phyloP scores from a whole-genome alignment of 2,888 invertebrate species.

The Neuroscelio doddi region DNA sequence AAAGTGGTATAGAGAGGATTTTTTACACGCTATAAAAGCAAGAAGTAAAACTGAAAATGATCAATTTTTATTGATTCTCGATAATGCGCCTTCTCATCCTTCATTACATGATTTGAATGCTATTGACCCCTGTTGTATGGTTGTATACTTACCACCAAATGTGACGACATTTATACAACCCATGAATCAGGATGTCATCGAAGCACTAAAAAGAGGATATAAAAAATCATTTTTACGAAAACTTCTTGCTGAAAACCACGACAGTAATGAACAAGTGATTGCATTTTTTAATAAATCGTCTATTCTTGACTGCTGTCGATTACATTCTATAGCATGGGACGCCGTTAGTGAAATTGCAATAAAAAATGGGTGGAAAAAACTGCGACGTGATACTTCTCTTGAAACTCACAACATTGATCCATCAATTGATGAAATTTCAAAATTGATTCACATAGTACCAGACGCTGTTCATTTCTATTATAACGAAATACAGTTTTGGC shows the following conservation, averaged over 20 bases:
- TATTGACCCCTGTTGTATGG: too few species aligned
- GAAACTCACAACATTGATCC: too few species aligned
- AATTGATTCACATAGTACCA: constrained; percentile 2
- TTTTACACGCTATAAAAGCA: constrained; percentile 7
- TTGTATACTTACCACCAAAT: too few species aligned
- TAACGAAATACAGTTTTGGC: constrained; percentile 7
- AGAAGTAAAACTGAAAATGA: not conserved
- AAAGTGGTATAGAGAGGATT: constrained; percentile 16
- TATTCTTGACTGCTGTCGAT: constrained; percentile 10
- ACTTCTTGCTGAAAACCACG: not conserved
- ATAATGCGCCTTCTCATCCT: constrained; percentile 6
- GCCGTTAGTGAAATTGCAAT: too few species aligned
- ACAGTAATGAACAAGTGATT: not conserved
- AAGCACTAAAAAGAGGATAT: too few species aligned
- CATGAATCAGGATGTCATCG: too few species aligned
- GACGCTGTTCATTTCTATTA: not conserved
- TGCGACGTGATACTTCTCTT: too few species aligned
- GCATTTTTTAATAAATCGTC: constrained; percentile 1
- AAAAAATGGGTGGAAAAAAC: too few species aligned
- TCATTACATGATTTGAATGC: too few species aligned
- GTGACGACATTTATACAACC: too few species aligned
- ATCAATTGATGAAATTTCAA: constrained; percentile 7
- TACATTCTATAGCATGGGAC: constrained; percentile 15
- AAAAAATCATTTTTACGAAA: not conserved
- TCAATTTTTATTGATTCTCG: constrained; percentile 5